Base-by-base conservation (phyloP, 1,140 invertebrate genomes). In the Proctacanthus coquilletti region DNA sequence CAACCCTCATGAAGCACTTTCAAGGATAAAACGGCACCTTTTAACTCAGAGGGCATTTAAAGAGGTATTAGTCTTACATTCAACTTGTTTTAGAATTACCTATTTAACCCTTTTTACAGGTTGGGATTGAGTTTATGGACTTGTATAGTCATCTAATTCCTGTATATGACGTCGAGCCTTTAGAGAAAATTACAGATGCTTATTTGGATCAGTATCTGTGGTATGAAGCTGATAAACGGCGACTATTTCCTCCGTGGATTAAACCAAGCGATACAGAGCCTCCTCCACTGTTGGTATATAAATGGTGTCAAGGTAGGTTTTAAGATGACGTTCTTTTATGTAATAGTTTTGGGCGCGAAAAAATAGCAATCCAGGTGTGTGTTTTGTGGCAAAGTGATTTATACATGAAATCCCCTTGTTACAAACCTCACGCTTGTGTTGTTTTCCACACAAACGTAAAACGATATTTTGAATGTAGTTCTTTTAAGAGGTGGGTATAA, bases 111-210 rank as follows among this genome's bases (percentile, higher is more conserved):
- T 42, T 44, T 46, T 50, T 46, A 4, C 11, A 85, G 79, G 82
- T 88, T 40, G 92, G 93, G 11, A 99, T 99, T 50, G 96, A 99
- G 62, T 99, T 99, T 60, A 99, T 99, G 96, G 96, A 99, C 61
- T 66, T 99, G 19, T 99, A 99, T 64, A 97, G 89, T 45, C 94
- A 98, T 62, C 60, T 99, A 33, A 93, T 99, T 38, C 95, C 96
- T 0, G 95, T 99, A 0, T 98, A 99, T 56, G 95, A 99, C 55
- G 92, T 99, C 13, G 95, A 99, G 53, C 95, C 96, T 0, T 64
- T 99, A 6, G 96, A 99, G 61, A 99, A 99, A 64, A 98, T 99
- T 18, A 98, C 94, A 0, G 96, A 99, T 61, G 96, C 96, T n/a
- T 99, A 99, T 63, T 65, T 99, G 18, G 95, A 99, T 70, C 96